Evolutionary conservation across 2,888 invertebrate species (phyloP), one percentile per base, ranked within the genome.

Genomic region (Nemoura dubitans): DNA sequence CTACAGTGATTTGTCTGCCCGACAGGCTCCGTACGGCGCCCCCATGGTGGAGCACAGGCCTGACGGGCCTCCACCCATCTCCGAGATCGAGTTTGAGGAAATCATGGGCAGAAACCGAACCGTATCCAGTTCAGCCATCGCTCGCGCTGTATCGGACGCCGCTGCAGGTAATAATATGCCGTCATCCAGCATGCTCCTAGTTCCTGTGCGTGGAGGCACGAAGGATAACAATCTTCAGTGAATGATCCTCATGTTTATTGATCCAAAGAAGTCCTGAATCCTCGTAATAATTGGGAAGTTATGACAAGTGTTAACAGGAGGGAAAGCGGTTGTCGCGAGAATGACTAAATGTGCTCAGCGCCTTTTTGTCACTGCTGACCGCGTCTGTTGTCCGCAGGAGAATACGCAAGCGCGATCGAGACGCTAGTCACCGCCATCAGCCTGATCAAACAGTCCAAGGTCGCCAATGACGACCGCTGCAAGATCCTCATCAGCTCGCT

Each of bases 391-490:
- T 88, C 43, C 80, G 82, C 90, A 93, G 94, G 99, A 14, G 99
- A 99, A 92, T 98, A 97, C 92, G 98, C 98, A 0, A 98, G 98
- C 91, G 99, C 99, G 85, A 98, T 99, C 88, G 99, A 99, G 93
- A 99, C 99, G 1, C 93, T 99, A 88, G 98, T 99, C 87, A 99
- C 99, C 0, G 99, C 99, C 7, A 99, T 99, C 90, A 98, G 99
- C 10, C 94, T 99, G 87, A 99, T 99, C 89, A 99, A 99, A 91
- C 99, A 99, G 93, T 99, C 99, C 86, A 97, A 98, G 93, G 97
- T 98, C 82, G 97, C 98, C 0, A 95, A 96, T 89, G 99, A 99
- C 92, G 99, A 99, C 91, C 95, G 99, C 78, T 99, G 99, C 93
- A 98, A 99, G 93, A 99, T 99, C 89, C 93, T 99, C 86, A 98